A percentile compares a stretch with the other conserved stretches of the same genome.
These are phyloP conservation scores for Archips xylosteana DNA, from an alignment of 2,888 invertebrate species.

Conservation along the genomic window DNA sequence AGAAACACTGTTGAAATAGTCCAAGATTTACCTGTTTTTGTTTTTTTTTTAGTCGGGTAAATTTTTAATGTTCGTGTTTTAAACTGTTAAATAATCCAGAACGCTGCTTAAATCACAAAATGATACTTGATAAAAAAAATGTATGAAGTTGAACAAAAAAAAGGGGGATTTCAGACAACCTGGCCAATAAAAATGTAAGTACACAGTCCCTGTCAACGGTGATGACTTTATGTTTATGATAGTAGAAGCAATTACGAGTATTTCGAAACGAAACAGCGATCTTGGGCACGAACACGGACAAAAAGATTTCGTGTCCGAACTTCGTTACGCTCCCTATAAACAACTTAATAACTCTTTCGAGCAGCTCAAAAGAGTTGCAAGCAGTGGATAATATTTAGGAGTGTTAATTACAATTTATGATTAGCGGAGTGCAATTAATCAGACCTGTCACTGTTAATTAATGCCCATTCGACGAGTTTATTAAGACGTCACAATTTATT, in stretches of 20 bases:
- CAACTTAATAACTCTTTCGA: conserved; percentile 39
- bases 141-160: too few relatives aligned
- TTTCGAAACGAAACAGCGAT: conserved; percentile 22
- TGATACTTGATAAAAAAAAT: too few relatives aligned
- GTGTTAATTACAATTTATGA: conserved; percentile 52
- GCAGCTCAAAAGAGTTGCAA: conserved; percentile 35
- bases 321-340: conserved; percentile 34
- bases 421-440: conserved; percentile 57
- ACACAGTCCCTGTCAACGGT: background rate
- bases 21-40: too few relatives aligned
- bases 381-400: conserved; percentile 44
- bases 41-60: too few relatives aligned
- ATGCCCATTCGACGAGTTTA: conserved; percentile 43
- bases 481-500: conserved; percentile 30
- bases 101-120: too few relatives aligned
- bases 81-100: too few relatives aligned
- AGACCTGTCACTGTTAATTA: conserved; percentile 55
- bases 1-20: too few relatives aligned
- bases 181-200: background rate
- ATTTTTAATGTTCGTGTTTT: too few relatives aligned
- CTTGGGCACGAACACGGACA: conserved; percentile 40
- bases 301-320: conserved; percentile 14
- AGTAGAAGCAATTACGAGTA: conserved; percentile 5
- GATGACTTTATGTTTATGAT: conserved; percentile 8
- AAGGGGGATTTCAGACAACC: too few relatives aligned